phyloP scores from a whole-genome alignment of 2,797 vertebrate species.

The Sylvia borin region DNA sequence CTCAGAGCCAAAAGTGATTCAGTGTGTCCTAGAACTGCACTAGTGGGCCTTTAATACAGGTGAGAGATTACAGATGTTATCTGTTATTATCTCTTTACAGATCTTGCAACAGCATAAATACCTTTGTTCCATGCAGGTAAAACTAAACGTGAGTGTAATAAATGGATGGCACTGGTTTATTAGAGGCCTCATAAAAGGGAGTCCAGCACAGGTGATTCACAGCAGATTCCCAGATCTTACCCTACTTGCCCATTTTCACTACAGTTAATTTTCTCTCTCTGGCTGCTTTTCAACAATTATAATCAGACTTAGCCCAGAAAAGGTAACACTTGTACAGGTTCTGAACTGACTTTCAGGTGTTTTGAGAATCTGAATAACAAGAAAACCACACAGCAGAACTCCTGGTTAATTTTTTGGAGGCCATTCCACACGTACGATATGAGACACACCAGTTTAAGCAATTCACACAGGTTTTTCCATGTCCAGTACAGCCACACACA shows the following conservation, averaged over 20 bases:
- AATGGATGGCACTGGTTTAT: not conserved
- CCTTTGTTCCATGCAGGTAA: not conserved
- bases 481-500: not conserved
- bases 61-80: not conserved
- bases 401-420: not conserved
- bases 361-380: not conserved
- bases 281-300: not conserved
- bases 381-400: not conserved
- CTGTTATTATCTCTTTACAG: not conserved
- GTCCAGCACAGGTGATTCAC: not conserved
- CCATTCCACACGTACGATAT: rapidly evolving
- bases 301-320: not conserved
- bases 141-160: not conserved
- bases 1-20: not conserved
- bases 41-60: not conserved
- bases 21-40: not conserved
- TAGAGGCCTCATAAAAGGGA: not conserved
- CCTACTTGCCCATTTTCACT: not conserved
- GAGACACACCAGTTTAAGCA: not conserved
- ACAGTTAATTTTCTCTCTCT: not conserved
- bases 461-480: rapidly evolving
- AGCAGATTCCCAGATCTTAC: not conserved
- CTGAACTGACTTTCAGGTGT: not conserved
- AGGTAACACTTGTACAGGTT: not conserved
- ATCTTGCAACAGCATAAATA: not conserved